Evolutionary conservation across 2,888 invertebrate species (phyloP).

Genomic region (Adineta ricciae): DNA sequence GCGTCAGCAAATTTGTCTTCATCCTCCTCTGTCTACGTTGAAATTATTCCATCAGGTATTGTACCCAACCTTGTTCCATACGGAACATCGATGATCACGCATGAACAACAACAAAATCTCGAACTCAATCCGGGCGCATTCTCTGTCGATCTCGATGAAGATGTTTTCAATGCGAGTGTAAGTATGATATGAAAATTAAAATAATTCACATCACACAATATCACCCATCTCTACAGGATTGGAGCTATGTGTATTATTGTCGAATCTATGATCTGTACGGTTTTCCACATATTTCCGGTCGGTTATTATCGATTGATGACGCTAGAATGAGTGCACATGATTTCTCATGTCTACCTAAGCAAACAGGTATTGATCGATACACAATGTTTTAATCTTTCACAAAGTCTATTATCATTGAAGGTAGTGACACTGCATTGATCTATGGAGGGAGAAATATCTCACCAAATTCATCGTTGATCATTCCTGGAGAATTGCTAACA

Average conservation of each 20-base stretch:
- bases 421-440: too few species aligned
- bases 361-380: too few species aligned
- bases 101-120: neutral
- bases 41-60: too few species aligned
- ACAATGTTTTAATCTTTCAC: too few species aligned
- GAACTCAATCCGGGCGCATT: neutral
- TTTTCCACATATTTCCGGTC: neutral
- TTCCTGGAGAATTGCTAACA: neutral
- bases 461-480: neutral
- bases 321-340: neutral
- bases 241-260: neutral
- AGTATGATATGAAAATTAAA: neutral
- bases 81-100: too few species aligned
- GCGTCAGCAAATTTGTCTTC: too few species aligned
- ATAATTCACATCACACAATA: too few species aligned
- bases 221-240: neutral
- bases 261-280: neutral
- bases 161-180: neutral
- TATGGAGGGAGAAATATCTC: neutral
- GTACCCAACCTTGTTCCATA: too few species aligned
- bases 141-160: neutral
- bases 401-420: too few species aligned
- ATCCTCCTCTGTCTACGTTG: too few species aligned
- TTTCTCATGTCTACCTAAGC: neutral
- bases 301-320: neutral